These are phyloP conservation scores for Crocidura indochinensis DNA, from an alignment of 2,797 vertebrate genomes.

Conservation along the genomic window DNA sequence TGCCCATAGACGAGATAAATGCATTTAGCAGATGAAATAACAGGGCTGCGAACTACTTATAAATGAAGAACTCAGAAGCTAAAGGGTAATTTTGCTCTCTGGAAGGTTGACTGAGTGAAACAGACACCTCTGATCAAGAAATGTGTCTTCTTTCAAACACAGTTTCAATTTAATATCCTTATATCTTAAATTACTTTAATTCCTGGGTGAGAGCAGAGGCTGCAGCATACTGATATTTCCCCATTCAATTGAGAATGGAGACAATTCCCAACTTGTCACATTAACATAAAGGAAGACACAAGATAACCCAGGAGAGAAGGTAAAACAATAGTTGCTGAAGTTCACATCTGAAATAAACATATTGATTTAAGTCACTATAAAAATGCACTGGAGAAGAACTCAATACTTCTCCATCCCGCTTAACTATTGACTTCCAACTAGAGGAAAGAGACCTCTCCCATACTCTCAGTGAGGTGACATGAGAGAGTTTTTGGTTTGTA, in stretches of 20 bases:
- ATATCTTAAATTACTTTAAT: slow-evolving; percentile 65
- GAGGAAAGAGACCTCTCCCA: background rate
- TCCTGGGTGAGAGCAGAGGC: slow-evolving; percentile 58
- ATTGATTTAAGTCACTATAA: slow-evolving; percentile 27
- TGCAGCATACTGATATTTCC: slow-evolving; percentile 28
- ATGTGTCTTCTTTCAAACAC: background rate
- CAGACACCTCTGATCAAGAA: background rate
- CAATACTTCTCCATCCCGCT: background rate
- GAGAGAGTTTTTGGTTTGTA: background rate
- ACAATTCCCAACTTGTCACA: slow-evolving; percentile 72
- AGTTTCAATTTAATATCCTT: slow-evolving; percentile 51
- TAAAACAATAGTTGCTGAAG: slow-evolving; percentile 50
- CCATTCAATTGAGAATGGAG: slow-evolving; percentile 62
- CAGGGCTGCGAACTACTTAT: background rate
- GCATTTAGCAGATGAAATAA: background rate
- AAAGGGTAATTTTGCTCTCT: background rate
- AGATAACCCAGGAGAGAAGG: slow-evolving; percentile 32
- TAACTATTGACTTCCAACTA: background rate
- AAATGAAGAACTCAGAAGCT: slow-evolving; percentile 31
- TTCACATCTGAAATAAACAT: slow-evolving; percentile 46
- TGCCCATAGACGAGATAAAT: background rate
- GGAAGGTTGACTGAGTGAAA: background rate
- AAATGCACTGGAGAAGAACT: background rate
- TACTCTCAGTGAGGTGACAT: background rate
- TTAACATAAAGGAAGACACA: slow-evolving; percentile 47